Evolutionary conservation across 2,888 invertebrate genomes (phyloP), one percentile per base, ranked within the genome.

Genomic region (Ormyrus nitidulus): DNA sequence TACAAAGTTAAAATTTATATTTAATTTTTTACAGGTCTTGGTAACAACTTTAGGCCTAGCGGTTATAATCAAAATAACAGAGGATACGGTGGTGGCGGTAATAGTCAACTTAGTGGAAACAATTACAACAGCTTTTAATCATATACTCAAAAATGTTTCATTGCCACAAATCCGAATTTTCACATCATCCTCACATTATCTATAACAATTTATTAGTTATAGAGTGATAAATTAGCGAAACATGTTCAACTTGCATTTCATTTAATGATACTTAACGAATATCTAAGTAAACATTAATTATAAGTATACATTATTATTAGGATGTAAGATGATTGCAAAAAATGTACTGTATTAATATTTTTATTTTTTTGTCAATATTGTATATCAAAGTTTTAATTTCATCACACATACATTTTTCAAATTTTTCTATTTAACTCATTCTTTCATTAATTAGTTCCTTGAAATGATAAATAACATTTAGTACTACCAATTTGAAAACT

Each of bases 101-200:
- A 82, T 54, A 82, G 72, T 59, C 82, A 82, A 58, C 69, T 82
- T 2, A 71, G 80, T 54, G 80, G 82, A 53, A 78, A 65, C 53
- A 80, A 80, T 13, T 80, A 76, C 54, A 78, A 80, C 48, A 82
- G 77, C 62, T 81, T 79, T 77, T 81, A 79, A 81, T 70, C 9
- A 49, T 58, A 56, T 3, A 64, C 56, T 4, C 34, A 53, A 34
- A 72, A 54, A 7, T 51, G 11, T 66, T 44, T 13, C 48, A 48
- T 48, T 53, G 62, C 13, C 13, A 75, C 8, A 75, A 71, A 62
- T 71, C 58, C 44, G 19, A 78, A 59, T 58, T 34, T 34, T 34
- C 53, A 7, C 13, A 51, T 74, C 69, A 59, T 51, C 13, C 53
- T 75, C 19, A 46, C 46, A 59, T 68, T 10, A 61, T 61, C 34